Conservation (phyloP, 2,797 vertebrate genomes). For the Betta splendens region DNA sequence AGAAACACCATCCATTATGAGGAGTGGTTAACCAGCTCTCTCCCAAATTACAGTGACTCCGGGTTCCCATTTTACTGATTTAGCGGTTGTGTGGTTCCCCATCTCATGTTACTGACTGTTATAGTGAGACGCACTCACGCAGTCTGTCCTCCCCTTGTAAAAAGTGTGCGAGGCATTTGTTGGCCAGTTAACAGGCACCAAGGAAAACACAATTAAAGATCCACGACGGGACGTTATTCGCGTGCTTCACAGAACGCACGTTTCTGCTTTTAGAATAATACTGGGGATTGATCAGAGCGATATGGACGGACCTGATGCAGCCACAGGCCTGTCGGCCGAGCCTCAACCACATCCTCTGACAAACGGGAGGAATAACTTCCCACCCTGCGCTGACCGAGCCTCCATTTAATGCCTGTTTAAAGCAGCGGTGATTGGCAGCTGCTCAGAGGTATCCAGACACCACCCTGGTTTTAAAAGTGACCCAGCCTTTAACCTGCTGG, state of each 20-base stretch:
- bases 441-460: slow-evolving; percentile 57
- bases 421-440: slow-evolving; percentile 50
- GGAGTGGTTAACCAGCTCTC: slow-evolving; percentile 79
- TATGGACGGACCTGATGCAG: slow-evolving; percentile 27
- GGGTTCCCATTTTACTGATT: slow-evolving; percentile 80
- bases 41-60: slow-evolving; percentile 80
- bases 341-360: slow-evolving; percentile 68
- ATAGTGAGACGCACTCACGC: slow-evolving; percentile 72
- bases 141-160: slow-evolving; percentile 67
- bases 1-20: slow-evolving; percentile 83
- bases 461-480: slow-evolving; percentile 54
- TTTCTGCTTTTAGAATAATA: slow-evolving; percentile 40
- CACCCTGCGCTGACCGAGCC: slow-evolving; percentile 38
- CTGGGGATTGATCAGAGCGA: slow-evolving; percentile 18
- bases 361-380: slow-evolving; percentile 66
- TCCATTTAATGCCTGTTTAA: slow-evolving; percentile 14
- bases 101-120: slow-evolving; percentile 78
- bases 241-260: slow-evolving; percentile 27
- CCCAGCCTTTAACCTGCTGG: slow-evolving; percentile 61
- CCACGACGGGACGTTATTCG: slow-evolving; percentile 37
- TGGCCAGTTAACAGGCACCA: slow-evolving; percentile 54
- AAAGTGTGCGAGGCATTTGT: slow-evolving; percentile 57
- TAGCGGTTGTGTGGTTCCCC: slow-evolving; percentile 79
- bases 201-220: slow-evolving; percentile 54
- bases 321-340: slow-evolving; percentile 38